These are phyloP conservation scores for Pyrocephalus nanus DNA, from an alignment of 2,797 vertebrate genomes.

Conservation along the genomic window DNA sequence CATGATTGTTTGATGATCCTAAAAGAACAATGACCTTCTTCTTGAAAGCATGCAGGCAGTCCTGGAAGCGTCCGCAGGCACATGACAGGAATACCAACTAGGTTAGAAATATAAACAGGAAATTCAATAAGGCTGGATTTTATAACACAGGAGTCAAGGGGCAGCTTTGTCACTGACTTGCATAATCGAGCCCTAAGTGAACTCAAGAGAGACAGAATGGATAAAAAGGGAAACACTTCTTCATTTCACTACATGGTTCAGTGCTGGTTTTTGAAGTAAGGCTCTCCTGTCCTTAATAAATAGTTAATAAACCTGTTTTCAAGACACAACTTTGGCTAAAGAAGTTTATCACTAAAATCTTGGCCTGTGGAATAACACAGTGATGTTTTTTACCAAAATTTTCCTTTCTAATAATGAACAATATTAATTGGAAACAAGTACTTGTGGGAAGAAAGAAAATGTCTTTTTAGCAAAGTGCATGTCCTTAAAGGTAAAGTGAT, in stretches of 20 bases:
- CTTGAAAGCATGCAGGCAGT: background rate
- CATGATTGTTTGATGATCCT: slow-evolving; percentile 13
- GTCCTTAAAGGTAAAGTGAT: background rate
- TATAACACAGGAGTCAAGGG: slow-evolving; percentile 5
- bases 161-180: slow-evolving; percentile 8
- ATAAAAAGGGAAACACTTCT: background rate
- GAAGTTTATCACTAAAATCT: background rate
- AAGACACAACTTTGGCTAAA: background rate
- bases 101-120: slow-evolving; percentile 12
- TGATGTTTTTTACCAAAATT: background rate
- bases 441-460: background rate
- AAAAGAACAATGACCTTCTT: background rate
- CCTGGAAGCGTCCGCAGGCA: accelerated
- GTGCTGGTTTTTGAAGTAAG: background rate
- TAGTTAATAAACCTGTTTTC: background rate
- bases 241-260: background rate
- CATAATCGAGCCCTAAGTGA: background rate
- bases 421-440: background rate
- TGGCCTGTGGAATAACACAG: background rate
- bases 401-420: background rate
- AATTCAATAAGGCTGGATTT: background rate
- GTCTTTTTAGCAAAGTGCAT: background rate
- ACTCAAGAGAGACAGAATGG: background rate
- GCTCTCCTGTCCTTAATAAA: background rate
- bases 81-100: background rate